These are phyloP conservation scores for Anas bernieri DNA, from an alignment of 2,797 vertebrate species.

Conservation along the genomic window DNA sequence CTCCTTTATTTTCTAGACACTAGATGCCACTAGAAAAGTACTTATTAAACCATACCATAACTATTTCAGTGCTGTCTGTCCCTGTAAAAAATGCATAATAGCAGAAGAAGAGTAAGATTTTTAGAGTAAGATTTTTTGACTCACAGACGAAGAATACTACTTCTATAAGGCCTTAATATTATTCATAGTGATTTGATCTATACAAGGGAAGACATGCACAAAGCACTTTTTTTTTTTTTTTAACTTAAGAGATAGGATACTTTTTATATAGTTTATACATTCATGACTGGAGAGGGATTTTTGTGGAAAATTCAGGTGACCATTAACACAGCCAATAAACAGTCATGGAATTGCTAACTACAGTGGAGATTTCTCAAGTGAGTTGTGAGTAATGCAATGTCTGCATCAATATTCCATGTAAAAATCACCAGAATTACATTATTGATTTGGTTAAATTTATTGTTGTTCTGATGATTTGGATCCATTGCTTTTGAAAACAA, in stretches of 20 bases:
- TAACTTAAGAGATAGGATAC: background rate
- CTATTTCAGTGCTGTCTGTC: background rate
- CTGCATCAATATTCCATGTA: background rate
- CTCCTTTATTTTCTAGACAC: fast-evolving
- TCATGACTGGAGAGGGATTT: background rate
- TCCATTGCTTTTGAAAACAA: conserved; percentile 35
- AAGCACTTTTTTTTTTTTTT: background rate
- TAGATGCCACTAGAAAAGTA: background rate
- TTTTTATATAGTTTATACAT: background rate
- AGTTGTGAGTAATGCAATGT: background rate
- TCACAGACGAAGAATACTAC: background rate
- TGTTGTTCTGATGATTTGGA: conserved; percentile 1
- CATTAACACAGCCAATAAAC: background rate
- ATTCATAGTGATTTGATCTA: background rate
- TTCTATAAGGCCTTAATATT: background rate
- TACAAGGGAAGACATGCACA: background rate
- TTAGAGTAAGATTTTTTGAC: background rate
- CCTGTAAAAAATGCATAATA: background rate
- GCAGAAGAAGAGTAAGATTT: background rate
- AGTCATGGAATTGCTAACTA: background rate
- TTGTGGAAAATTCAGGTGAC: background rate
- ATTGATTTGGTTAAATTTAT: conserved; percentile 48
- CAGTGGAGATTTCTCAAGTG: background rate
- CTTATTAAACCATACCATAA: background rate
- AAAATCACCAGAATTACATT: conserved; percentile 37